Evolutionary conservation across 2,888 invertebrate genomes (phyloP).

Genomic region (Luffia ferchaultella): DNA sequence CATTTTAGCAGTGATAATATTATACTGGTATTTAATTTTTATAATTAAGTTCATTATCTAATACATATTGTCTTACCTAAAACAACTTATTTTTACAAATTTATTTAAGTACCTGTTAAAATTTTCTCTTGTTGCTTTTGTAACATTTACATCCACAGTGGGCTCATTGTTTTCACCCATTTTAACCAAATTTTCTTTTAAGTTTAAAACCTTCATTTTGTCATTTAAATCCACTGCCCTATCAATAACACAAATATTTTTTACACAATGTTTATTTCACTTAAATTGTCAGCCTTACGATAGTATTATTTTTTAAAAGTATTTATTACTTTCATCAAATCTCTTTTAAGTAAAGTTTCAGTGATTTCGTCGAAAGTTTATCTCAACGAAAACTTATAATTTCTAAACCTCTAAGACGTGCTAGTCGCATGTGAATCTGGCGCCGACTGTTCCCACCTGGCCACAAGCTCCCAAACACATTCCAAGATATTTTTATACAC

Average conservation of each 20-base stretch:
- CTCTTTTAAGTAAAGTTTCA: too few species aligned
- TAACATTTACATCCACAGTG: constrained; percentile 32
- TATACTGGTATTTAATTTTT: too few species aligned
- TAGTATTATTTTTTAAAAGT: too few species aligned
- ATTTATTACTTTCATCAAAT: too few species aligned
- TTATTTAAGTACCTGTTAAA: constrained; percentile 38
- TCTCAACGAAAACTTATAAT: neutral
- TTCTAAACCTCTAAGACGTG: neutral
- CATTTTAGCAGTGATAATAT: too few species aligned
- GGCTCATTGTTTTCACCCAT: constrained; percentile 46
- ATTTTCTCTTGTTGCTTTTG: constrained; percentile 45
- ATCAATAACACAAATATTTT: neutral
- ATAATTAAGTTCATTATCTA: too few species aligned
- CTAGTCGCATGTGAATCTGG: neutral
- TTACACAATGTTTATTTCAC: neutral
- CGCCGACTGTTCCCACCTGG: neutral
- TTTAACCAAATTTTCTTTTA: constrained; percentile 41
- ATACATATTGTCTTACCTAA: too few species aligned
- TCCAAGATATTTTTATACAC: neutral
- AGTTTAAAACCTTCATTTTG: constrained; percentile 51
- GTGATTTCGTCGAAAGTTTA: neutral
- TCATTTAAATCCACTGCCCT: constrained; percentile 3
- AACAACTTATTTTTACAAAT: too few species aligned
- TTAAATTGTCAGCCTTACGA: neutral
- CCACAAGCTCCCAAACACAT: neutral